phyloP scores from a whole-genome alignment of 2,888 invertebrate genomes.

The Notocelia uddmanniana region DNA sequence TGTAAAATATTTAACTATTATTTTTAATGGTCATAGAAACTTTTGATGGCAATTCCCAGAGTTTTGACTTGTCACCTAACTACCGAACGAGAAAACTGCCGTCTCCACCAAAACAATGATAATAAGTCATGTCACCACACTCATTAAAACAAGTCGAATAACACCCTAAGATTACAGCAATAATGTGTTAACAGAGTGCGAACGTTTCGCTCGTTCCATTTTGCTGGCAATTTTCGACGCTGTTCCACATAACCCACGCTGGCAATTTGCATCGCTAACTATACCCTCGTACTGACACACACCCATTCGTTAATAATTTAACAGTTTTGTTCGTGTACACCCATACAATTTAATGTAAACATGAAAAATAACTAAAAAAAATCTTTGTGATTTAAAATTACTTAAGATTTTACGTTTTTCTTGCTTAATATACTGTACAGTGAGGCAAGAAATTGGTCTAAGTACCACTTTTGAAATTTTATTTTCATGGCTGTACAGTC shows the following conservation, averaged over 20 bases:
- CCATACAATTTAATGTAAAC: neutral
- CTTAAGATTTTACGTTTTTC: no score
- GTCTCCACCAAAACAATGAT: neutral
- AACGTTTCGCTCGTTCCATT: conserved; percentile 21
- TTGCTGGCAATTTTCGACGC: conserved; percentile 25
- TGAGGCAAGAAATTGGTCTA: no score
- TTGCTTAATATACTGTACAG: no score
- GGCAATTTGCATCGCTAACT: conserved; percentile 30
- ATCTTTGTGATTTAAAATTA: no score
- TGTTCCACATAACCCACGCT: conserved; percentile 30
- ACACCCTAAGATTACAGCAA: neutral
- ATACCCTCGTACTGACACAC: conserved; percentile 12
- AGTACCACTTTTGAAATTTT: no score
- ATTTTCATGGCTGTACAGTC: no score
- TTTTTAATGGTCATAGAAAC: no score
- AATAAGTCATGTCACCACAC: neutral
- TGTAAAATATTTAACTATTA: no score
- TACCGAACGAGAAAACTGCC: no score
- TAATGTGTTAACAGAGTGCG: conserved; percentile 23
- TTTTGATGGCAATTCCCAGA: no score
- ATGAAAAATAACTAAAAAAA: neutral
- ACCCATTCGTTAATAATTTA: conserved; percentile 1
- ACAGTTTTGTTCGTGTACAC: conserved; percentile 2
- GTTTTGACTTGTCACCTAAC: no score
- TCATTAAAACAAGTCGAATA: neutral